These are phyloP conservation scores for Nudaria mundana DNA, from an alignment of 2,888 invertebrate genomes.

Conservation along the genomic window DNA sequence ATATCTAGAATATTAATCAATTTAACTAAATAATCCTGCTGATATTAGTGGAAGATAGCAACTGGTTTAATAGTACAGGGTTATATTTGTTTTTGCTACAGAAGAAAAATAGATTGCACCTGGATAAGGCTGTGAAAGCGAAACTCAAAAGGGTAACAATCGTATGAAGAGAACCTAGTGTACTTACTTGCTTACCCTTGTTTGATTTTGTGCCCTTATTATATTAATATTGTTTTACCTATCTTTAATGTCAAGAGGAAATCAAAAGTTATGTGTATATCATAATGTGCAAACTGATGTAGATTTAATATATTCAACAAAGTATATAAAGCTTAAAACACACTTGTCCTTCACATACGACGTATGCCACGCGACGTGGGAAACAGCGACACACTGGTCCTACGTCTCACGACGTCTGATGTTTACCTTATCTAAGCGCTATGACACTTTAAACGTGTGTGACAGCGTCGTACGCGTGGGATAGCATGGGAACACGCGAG, in stretches of 20 bases:
- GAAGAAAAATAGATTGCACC: conserved; percentile 81
- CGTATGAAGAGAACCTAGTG: conserved; percentile 64
- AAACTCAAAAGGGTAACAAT: conserved; percentile 76
- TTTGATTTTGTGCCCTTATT: conserved; percentile 65
- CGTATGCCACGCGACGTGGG: too few relatives aligned
- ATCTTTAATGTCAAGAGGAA: conserved; percentile 47
- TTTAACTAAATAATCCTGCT: too few relatives aligned
- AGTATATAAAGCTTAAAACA: too few relatives aligned
- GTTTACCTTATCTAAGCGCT: too few relatives aligned
- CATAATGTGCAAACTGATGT: conserved; percentile 28
- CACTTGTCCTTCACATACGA: too few relatives aligned
- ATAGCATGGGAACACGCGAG: too few relatives aligned
- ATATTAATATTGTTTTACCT: conserved; percentile 50
- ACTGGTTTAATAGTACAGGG: conserved; percentile 41
- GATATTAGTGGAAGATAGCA: conserved; percentile 19
- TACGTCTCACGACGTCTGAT: too few relatives aligned
- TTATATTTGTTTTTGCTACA: conserved; percentile 77
- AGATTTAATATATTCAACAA: conserved; percentile 12
- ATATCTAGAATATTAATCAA: too few relatives aligned
- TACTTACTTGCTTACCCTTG: conserved; percentile 73
- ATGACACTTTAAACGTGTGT: too few relatives aligned
- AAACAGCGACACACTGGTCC: too few relatives aligned
- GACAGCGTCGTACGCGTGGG: too few relatives aligned
- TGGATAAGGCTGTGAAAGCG: conserved; percentile 77
- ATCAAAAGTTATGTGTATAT: conserved; percentile 22